Evolutionary conservation across 2,113 vertebrate genomes (phyloP), one percentile per base, ranked within the genome.

Genomic region (Saguinus imperator): DNA sequence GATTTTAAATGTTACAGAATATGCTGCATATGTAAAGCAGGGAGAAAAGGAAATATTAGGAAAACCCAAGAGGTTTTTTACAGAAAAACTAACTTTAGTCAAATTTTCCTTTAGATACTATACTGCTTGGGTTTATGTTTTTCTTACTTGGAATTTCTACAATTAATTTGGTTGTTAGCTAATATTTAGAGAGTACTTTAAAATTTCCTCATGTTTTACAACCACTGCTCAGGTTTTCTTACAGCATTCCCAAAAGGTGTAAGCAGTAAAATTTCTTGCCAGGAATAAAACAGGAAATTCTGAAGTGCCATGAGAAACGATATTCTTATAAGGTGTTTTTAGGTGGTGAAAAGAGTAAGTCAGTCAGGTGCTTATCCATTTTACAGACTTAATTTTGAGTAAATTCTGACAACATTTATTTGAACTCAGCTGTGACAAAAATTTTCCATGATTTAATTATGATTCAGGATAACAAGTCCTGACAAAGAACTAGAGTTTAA

Each of bases 401-500:
- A 87, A 96, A 73, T 73, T 97, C 48, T 88, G 12, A 57, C 76
- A 84, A 89, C 48, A 85, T 64, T 85, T 86, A 87, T 92, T 96
- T 90, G 84, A 96, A 96, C 40, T 97, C 84, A 90, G 52, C 48
- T 94, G n/a, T 94, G 45, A 89, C 23, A 93, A 91, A 73, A 75
- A 86, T 82, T 17, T 77, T 82, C 9, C 13, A 45, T 29, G 9
- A 45, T 75, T 83, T 92, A 83, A 75, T 94, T 83, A 17, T 64
- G 58, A 94, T 66, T 72, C 35, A 84, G 76, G 55, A 8, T 52
- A 68, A 94, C 18, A 72, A 79, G 80, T 11, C 14, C 40, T 94
- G 73, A 66, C 16, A 89, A 96, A 93, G 4, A 91, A 52, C 32
- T 29, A 4, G 10, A 88, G n/a, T 80, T 95, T 96, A 84, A 73